Conservation (phyloP, 2,797 vertebrate genomes). For the Sebastes wilsoni region DNA sequence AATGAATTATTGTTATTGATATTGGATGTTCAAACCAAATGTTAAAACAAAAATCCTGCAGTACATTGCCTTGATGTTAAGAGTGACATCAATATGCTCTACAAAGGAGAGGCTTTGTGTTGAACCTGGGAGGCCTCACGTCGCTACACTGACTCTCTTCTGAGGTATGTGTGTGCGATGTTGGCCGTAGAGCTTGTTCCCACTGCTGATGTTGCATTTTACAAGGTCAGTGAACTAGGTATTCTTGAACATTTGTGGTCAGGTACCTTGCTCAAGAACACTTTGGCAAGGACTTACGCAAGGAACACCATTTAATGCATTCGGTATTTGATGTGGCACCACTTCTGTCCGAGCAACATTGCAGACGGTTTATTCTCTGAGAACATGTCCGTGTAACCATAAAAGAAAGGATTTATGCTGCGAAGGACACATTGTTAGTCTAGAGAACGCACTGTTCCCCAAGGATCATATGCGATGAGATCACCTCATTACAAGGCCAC, state of each 20-base stretch:
- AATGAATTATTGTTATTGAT: not conserved
- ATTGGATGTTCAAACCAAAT: constrained; percentile 8
- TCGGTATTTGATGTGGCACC: constrained; percentile 37
- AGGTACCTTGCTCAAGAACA: constrained; percentile 49
- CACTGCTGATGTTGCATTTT: constrained; percentile 49
- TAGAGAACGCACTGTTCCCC: constrained; percentile 62
- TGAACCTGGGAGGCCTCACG: not conserved
- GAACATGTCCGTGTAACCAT: constrained; percentile 40
- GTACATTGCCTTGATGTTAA: not conserved
- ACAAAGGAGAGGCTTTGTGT: constrained; percentile 8
- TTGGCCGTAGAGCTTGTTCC: constrained; percentile 30
- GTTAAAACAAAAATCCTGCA: not conserved
- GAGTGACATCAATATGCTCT: not conserved
- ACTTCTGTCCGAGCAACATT: constrained; percentile 26
- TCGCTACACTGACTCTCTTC: constrained; percentile 5
- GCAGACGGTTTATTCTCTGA: constrained; percentile 48
- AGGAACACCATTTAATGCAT: constrained; percentile 15
- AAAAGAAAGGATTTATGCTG: constrained; percentile 47
- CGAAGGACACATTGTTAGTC: constrained; percentile 54
- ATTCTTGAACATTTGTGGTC: constrained; percentile 42
- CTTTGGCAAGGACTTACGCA: not conserved
- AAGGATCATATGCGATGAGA: constrained; percentile 56
- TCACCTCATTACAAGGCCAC: constrained; percentile 58
- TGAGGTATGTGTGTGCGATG: constrained; percentile 14
- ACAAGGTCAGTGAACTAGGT: constrained; percentile 39